These are phyloP conservation scores for Toxonevra muliebris DNA, from an alignment of 2,888 invertebrate genomes.

Conservation along the genomic window DNA sequence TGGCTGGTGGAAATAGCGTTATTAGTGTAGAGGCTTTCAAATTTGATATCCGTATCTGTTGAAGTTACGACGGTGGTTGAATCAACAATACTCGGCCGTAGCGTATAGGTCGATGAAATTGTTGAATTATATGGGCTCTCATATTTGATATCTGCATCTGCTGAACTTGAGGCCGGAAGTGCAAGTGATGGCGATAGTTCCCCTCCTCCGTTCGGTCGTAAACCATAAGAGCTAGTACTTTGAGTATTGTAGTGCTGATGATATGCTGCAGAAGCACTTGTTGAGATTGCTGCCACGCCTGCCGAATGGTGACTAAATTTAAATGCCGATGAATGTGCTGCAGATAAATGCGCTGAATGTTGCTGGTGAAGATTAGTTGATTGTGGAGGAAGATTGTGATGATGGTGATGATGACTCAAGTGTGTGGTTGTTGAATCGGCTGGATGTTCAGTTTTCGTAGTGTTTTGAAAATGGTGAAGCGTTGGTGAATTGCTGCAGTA, in stretches of 20 bases:
- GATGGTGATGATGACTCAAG: slow-evolving; percentile 39
- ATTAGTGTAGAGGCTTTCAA: slow-evolving; percentile 59
- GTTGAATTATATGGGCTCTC: slow-evolving; percentile 61
- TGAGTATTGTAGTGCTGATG: slow-evolving; percentile 41
- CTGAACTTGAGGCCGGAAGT: slow-evolving; percentile 44
- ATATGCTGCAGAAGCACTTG: slow-evolving; percentile 37
- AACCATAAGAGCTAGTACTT: slow-evolving; percentile 38
- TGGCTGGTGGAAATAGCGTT: slow-evolving; percentile 57
- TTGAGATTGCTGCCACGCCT: slow-evolving; percentile 40
- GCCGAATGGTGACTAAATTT: slow-evolving; percentile 56
- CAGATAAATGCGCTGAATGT: slow-evolving; percentile 38
- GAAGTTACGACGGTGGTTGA: slow-evolving; percentile 59
- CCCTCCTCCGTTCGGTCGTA: slow-evolving; percentile 50
- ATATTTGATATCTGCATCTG: slow-evolving; percentile 58
- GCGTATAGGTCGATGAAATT: slow-evolving; percentile 60
- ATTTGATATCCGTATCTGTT: slow-evolving; percentile 60
- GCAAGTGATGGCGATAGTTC: slow-evolving; percentile 42
- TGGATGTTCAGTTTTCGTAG: slow-evolving; percentile 60
- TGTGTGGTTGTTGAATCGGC: slow-evolving; percentile 62
- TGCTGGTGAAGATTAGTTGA: slow-evolving; percentile 39
- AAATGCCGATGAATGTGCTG: slow-evolving; percentile 37
- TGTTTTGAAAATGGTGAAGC: slow-evolving; percentile 53
- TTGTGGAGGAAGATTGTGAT: slow-evolving; percentile 29
- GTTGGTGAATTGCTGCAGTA: slow-evolving; percentile 56
- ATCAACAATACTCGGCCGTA: slow-evolving; percentile 56